phyloP scores from a whole-genome alignment of 2,888 invertebrate genomes.

The Fabriciana adippe region DNA sequence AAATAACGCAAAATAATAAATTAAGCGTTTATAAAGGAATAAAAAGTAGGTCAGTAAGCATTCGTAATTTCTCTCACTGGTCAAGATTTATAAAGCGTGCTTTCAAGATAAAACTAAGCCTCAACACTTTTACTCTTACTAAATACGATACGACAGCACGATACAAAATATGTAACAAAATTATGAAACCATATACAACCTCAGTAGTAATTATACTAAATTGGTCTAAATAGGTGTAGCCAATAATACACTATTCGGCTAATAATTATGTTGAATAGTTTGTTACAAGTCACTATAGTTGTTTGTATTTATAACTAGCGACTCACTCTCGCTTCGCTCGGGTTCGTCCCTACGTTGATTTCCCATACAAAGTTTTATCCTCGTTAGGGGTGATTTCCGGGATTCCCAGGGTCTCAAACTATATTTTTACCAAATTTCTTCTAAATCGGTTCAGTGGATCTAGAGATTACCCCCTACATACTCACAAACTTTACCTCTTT shows the following conservation, averaged over 20 bases:
- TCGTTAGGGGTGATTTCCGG: too few relatives aligned
- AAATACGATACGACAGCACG: constrained; percentile 20
- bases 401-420: too few relatives aligned
- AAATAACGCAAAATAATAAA: constrained; percentile 6
- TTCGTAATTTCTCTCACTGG: constrained; percentile 40
- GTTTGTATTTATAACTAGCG: too few relatives aligned
- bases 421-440: too few relatives aligned
- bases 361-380: too few relatives aligned
- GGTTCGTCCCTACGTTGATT: too few relatives aligned
- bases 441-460: too few relatives aligned
- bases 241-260: neutral
- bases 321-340: too few relatives aligned
- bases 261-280: too few relatives aligned
- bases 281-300: too few relatives aligned
- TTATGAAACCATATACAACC: neutral
- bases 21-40: constrained; percentile 7
- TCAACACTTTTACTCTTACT: constrained; percentile 39
- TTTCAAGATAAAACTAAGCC: constrained; percentile 38
- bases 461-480: too few relatives aligned
- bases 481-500: too few relatives aligned
- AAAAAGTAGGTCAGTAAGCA: constrained; percentile 38
- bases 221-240: neutral
- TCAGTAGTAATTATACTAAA: neutral
- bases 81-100: constrained; percentile 34
- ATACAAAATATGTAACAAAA: constrained; percentile 9